These are phyloP conservation scores for Colletes collaris DNA, from an alignment of 2,888 invertebrate species.

Conservation along the genomic window DNA sequence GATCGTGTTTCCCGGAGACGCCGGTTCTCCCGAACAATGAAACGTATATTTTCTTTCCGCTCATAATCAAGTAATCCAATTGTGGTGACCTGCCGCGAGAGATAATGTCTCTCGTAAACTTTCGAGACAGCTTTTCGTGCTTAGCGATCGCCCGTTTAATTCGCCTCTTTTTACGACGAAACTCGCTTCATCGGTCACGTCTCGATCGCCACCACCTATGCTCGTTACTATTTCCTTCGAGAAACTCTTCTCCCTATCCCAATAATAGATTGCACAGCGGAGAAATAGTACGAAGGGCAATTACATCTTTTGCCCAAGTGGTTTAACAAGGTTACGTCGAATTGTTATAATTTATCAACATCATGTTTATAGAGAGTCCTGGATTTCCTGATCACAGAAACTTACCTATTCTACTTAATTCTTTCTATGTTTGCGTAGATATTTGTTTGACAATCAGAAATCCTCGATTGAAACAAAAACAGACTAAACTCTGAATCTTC, in stretches of 20 bases:
- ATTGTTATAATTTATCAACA: too few relatives aligned
- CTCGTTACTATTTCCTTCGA: background rate
- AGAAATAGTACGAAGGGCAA: too few relatives aligned
- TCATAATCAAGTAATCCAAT: slow-evolving; percentile 68
- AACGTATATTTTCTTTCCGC: slow-evolving; percentile 68
- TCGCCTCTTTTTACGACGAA: slow-evolving; percentile 36
- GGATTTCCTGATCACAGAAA: too few relatives aligned
- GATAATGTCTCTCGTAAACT: slow-evolving; percentile 63
- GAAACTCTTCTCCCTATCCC: background rate
- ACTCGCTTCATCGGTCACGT: slow-evolving; percentile 35
- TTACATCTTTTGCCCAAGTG: too few relatives aligned
- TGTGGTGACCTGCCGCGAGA: slow-evolving; percentile 48
- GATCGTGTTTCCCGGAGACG: slow-evolving; percentile 68
- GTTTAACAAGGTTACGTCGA: too few relatives aligned
- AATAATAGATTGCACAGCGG: too few relatives aligned
- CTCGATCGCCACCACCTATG: slow-evolving; percentile 11
- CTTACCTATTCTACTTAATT: too few relatives aligned
- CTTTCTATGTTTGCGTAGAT: too few relatives aligned
- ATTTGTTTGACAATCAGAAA: too few relatives aligned
- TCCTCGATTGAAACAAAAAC: too few relatives aligned
- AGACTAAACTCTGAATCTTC: too few relatives aligned
- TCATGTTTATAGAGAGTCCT: too few relatives aligned
- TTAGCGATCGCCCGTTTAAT: slow-evolving; percentile 51
- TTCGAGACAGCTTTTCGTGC: slow-evolving; percentile 63
- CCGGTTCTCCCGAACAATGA: slow-evolving; percentile 66